Conservation (phyloP, 2,113 vertebrate species). For the Rhinopomastus cyanomelas region DNA sequence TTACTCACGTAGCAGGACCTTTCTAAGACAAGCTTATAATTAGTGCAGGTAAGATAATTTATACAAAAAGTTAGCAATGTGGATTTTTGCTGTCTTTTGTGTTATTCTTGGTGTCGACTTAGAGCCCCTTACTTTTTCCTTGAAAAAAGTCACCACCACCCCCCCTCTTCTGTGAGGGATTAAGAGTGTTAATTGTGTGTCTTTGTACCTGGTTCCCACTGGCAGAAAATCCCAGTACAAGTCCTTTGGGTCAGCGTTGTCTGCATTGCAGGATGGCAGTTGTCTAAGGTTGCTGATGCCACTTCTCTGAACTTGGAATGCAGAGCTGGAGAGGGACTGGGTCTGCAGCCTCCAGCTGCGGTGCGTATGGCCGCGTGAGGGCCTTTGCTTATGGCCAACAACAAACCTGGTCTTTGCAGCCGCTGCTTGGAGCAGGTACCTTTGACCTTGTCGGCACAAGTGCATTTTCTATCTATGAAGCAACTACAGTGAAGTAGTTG, state of each 20-base stretch:
- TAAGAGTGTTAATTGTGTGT: neutral
- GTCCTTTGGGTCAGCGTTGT: neutral
- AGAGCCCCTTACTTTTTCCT: neutral
- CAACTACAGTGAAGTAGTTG: rapidly evolving
- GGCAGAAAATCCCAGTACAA: neutral
- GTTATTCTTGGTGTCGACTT: neutral
- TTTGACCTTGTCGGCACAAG: rapidly evolving
- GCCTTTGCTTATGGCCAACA: rapidly evolving
- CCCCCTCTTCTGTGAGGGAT: neutral
- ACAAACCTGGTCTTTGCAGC: neutral
- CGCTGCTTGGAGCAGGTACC: neutral
- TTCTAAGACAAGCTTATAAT: neutral
- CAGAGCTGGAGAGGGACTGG: neutral
- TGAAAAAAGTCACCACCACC: neutral
- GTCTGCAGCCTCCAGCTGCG: neutral
- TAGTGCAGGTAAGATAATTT: neutral
- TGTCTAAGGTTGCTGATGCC: neutral
- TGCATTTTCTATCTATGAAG: rapidly evolving
- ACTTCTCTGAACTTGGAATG: neutral
- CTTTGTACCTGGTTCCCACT: neutral
- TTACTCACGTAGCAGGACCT: neutral
- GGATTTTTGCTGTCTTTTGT: neutral
- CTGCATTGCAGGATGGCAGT: neutral
- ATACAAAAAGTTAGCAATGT: neutral
- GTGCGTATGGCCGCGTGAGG: rapidly evolving